Conservation (phyloP, 2,888 invertebrate genomes). For the Melipona beecheii region DNA sequence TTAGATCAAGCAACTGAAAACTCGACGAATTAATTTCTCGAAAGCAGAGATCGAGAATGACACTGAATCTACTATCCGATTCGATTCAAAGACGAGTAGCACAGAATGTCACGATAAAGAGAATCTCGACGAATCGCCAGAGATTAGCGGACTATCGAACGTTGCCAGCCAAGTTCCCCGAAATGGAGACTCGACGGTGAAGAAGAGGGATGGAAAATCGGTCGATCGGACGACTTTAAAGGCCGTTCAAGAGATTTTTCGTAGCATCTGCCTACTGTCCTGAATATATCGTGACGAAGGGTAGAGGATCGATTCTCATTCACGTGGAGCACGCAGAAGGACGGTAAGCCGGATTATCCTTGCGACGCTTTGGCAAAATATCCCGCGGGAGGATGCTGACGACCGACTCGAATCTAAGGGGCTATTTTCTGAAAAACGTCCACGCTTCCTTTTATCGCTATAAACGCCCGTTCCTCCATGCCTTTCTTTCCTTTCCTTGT, state of each 20-base stretch:
- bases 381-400: slow-evolving; percentile 65
- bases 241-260: slow-evolving; percentile 58
- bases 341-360: slow-evolving; percentile 83
- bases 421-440: neutral
- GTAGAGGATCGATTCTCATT: slow-evolving; percentile 69
- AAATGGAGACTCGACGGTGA: too few species aligned
- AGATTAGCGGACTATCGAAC: neutral
- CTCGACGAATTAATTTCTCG: too few species aligned
- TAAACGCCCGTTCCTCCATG: neutral
- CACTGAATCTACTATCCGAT: too few species aligned
- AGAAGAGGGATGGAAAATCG: slow-evolving; percentile 17
- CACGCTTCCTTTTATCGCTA: neutral
- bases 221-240: slow-evolving; percentile 44
- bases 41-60: too few species aligned
- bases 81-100: too few species aligned
- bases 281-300: slow-evolving; percentile 63
- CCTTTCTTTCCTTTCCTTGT: neutral
- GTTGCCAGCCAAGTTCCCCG: neutral
- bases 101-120: too few species aligned
- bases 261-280: slow-evolving; percentile 75
- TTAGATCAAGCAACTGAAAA: too few species aligned
- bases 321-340: slow-evolving; percentile 71
- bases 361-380: slow-evolving; percentile 77
- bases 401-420: neutral
- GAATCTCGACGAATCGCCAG: too few species aligned